phyloP scores from a whole-genome alignment of 2,797 vertebrate genomes.

The Carcharodon carcharias region DNA sequence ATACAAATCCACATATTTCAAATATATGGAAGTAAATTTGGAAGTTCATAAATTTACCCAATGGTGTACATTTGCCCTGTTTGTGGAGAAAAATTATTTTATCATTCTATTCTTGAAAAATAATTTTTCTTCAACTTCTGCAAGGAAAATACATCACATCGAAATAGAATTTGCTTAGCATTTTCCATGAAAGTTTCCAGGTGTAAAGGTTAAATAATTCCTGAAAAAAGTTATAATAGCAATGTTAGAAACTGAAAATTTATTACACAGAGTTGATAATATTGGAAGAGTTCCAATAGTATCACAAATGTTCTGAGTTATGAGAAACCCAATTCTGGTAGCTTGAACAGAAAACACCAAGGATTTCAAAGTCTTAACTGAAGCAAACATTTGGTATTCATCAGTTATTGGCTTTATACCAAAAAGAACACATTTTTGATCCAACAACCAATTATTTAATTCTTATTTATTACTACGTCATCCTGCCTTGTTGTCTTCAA shows the following conservation, averaged over 20 bases:
- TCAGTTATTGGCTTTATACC: not conserved
- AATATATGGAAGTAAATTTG: not conserved
- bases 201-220: not conserved
- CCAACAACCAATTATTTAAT: not conserved
- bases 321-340: not conserved
- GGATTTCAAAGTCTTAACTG: not conserved
- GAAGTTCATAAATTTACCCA: not conserved
- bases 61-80: not conserved
- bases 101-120: not conserved
- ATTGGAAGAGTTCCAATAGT: not conserved
- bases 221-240: not conserved
- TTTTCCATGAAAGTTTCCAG: not conserved
- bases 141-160: not conserved
- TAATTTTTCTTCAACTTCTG: not conserved
- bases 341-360: not conserved
- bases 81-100: not conserved
- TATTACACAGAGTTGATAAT: not conserved
- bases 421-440: conserved; percentile 18
- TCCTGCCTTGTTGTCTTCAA: not conserved
- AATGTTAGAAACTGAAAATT: not conserved
- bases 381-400: not conserved
- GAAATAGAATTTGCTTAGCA: not conserved
- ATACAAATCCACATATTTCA: not conserved
- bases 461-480: not conserved
- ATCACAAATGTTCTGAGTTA: not conserved